Conservation (phyloP, 2,888 invertebrate genomes). For the Digitonthophagus gazella region DNA sequence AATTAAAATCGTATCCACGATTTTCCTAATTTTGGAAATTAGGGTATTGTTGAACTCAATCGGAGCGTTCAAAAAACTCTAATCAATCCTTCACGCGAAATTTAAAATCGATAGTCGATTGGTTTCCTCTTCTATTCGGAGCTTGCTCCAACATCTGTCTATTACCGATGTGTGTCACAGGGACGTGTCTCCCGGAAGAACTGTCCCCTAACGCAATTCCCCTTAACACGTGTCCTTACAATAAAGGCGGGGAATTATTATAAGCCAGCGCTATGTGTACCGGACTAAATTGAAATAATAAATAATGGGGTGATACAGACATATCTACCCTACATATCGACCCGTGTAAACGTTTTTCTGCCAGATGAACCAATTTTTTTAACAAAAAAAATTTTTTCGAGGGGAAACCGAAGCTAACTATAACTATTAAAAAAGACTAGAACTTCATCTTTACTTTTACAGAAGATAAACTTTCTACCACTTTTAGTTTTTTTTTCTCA, state of each 20-base stretch:
- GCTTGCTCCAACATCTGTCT: background rate
- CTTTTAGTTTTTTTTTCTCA: no score
- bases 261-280: background rate
- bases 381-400: background rate
- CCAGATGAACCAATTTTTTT: background rate
- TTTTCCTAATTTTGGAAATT: background rate
- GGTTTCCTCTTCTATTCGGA: background rate
- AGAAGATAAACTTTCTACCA: no score
- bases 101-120: background rate
- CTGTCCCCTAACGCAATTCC: background rate
- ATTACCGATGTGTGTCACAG: background rate
- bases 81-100: background rate
- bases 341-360: background rate
- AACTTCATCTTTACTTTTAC: no score
- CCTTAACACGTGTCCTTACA: conserved; percentile 15
- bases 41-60: background rate
- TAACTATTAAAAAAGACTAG: no score
- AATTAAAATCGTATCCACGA: background rate
- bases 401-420: no score
- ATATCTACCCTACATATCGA: background rate
- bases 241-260: conserved; percentile 9
- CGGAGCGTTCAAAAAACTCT: background rate
- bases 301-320: background rate
- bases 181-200: conserved; percentile 1
- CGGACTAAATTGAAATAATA: background rate